Percentiles rank a stretch among this genome's conserved stretches.
phyloP scores from a whole-genome alignment of 2,888 invertebrate species.

The Macroteleia sp. region DNA sequence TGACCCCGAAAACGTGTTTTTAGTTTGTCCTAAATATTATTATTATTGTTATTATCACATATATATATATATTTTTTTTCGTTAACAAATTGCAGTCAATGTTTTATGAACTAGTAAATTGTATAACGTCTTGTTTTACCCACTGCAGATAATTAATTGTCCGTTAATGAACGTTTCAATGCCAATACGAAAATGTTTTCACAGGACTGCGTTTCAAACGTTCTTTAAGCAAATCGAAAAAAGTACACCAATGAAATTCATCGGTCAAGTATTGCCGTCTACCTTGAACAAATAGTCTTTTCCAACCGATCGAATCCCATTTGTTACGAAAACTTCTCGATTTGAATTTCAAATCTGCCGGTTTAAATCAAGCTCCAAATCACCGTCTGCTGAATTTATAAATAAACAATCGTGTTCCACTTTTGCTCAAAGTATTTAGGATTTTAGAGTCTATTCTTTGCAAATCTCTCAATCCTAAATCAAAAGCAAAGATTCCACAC shows the following conservation, averaged over 20 bases:
- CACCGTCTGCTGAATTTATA: too few species aligned
- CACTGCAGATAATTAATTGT: too few species aligned
- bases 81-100: not conserved
- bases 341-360: slow-evolving; percentile 22
- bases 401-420: too few species aligned
- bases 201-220: not conserved
- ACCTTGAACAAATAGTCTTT: slow-evolving; percentile 7
- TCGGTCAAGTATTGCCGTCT: slow-evolving; percentile 1
- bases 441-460: too few species aligned
- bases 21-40: too few species aligned
- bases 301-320: not conserved
- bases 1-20: too few species aligned
- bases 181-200: not conserved
- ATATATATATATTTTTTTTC: not conserved
- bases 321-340: slow-evolving; percentile 7
- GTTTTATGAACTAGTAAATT: not conserved
- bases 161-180: slow-evolving; percentile 12
- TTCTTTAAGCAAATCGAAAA: not conserved
- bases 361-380: too few species aligned
- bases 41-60: too few species aligned
- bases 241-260: not conserved
- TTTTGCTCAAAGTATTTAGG: too few species aligned
- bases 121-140: slow-evolving; percentile 6
- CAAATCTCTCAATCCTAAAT: too few species aligned
- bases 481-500: too few species aligned